These are phyloP conservation scores for Diarsia rubi DNA, from an alignment of 2,888 invertebrate genomes.

Conservation along the genomic window DNA sequence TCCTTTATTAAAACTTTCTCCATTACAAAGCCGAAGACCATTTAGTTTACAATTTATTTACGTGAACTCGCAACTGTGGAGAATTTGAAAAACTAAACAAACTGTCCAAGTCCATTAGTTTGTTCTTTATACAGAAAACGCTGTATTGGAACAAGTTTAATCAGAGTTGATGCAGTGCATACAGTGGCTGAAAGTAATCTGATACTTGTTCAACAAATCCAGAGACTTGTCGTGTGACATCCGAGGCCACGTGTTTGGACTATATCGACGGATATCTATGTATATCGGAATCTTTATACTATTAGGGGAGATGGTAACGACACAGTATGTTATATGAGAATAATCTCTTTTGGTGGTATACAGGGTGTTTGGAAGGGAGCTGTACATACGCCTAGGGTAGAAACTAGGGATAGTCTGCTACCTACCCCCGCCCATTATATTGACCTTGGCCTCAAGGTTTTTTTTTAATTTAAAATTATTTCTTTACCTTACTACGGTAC, in stretches of 20 bases:
- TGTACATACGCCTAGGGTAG: too few relatives aligned
- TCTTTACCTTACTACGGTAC: too few relatives aligned
- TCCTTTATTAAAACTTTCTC: slow-evolving; percentile 57
- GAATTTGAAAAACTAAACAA: slow-evolving; percentile 67
- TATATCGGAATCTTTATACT: slow-evolving; percentile 39
- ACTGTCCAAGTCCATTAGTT: slow-evolving; percentile 72
- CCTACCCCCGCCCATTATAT: too few relatives aligned
- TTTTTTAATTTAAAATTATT: too few relatives aligned
- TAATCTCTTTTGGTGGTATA: neutral
- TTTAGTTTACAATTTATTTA: slow-evolving; percentile 58
- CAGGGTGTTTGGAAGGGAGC: too few relatives aligned
- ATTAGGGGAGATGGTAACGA: slow-evolving; percentile 19
- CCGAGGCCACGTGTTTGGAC: slow-evolving; percentile 70
- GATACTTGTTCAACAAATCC: slow-evolving; percentile 80
- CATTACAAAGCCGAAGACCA: slow-evolving; percentile 47
- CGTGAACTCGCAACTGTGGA: slow-evolving; percentile 45
- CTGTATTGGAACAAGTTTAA: slow-evolving; percentile 74
- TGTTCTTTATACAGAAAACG: slow-evolving; percentile 70
- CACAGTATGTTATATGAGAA: neutral
- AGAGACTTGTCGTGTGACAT: slow-evolving; percentile 76
- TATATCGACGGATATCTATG: slow-evolving; percentile 49
- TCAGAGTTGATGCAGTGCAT: slow-evolving; percentile 72
- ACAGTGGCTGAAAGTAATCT: slow-evolving; percentile 73
- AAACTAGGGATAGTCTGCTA: too few relatives aligned
- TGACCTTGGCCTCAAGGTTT: too few relatives aligned